Conservation (phyloP, 2,888 invertebrate species). For the Amaurobius ferox region DNA sequence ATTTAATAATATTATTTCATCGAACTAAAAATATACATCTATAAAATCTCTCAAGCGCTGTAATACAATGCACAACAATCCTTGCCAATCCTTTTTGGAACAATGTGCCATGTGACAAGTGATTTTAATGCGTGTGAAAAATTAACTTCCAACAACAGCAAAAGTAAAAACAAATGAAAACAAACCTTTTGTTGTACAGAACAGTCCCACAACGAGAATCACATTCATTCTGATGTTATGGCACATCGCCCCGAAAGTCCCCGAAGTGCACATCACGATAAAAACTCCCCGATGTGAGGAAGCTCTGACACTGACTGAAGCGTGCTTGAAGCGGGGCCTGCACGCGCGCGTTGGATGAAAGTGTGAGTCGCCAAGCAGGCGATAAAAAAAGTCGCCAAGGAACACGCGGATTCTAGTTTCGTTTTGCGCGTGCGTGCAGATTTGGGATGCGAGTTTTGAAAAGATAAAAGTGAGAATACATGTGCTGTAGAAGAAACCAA, state of each 20-base stretch:
- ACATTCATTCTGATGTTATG: conserved; percentile 8
- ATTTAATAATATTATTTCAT: no score
- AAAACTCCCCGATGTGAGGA: background rate
- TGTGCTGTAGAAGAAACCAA: no score
- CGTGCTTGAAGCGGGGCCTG: background rate
- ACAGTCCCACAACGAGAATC: background rate
- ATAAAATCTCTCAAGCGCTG: no score
- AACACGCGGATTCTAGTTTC: background rate
- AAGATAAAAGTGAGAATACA: no score
- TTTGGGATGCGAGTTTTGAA: no score
- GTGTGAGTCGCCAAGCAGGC: background rate
- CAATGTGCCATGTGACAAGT: no score
- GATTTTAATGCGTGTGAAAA: no score
- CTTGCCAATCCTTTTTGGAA: no score
- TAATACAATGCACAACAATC: no score
- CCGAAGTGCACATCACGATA: background rate
- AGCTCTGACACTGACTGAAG: conserved; percentile 12
- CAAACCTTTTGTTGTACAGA: conserved; percentile 2
- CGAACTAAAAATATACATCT: no score
- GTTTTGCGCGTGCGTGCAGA: background rate
- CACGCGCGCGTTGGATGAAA: background rate
- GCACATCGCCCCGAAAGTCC: conserved; percentile 7
- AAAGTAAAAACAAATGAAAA: background rate
- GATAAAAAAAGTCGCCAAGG: conserved; percentile 8
- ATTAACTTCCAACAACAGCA: background rate